phyloP scores from a whole-genome alignment of 1,140 invertebrate genomes.

The Drosophila equinoxialis region DNA sequence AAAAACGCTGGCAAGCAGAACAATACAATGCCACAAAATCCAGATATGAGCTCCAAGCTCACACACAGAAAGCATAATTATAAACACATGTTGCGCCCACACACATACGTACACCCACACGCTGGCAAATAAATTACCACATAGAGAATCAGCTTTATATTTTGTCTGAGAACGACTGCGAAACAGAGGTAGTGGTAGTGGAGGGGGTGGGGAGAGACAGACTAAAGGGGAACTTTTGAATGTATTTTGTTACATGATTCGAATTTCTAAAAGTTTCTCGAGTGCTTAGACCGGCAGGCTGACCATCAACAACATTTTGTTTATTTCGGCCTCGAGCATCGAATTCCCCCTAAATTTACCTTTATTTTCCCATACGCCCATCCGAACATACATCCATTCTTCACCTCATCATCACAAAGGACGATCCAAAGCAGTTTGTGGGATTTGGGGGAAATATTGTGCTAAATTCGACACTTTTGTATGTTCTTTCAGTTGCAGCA shows the following conservation, averaged over 20 bases:
- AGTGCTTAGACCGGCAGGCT: conserved; percentile 21
- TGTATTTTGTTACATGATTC: conserved; percentile 79
- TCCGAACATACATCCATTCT: background rate
- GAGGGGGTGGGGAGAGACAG: background rate
- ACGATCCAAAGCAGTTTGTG: background rate
- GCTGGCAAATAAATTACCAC: conserved; percentile 41
- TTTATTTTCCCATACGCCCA: background rate
- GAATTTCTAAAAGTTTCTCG: conserved; percentile 73
- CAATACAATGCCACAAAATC: conserved; percentile 16
- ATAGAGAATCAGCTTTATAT: conserved; percentile 44
- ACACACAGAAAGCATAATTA: conserved; percentile 73
- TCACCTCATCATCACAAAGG: background rate
- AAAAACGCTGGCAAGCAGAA: conserved; percentile 29
- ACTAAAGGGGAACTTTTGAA: conserved; percentile 50
- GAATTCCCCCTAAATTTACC: conserved; percentile 9
- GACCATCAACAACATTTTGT: conserved; percentile 30
- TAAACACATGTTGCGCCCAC: conserved; percentile 71
- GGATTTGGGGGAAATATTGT: conserved; percentile 6
- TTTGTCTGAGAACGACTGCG: conserved; percentile 24
- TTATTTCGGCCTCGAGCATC: conserved; percentile 51
- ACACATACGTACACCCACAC: conserved; percentile 13
- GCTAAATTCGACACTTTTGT: conserved; percentile 42
- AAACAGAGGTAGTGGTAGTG: background rate
- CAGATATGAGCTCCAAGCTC: conserved; percentile 43
- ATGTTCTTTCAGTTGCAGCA: conserved; percentile 5